These are phyloP conservation scores for Excalfactoria chinensis DNA, from an alignment of 2,113 vertebrate species.

Conservation along the genomic window DNA sequence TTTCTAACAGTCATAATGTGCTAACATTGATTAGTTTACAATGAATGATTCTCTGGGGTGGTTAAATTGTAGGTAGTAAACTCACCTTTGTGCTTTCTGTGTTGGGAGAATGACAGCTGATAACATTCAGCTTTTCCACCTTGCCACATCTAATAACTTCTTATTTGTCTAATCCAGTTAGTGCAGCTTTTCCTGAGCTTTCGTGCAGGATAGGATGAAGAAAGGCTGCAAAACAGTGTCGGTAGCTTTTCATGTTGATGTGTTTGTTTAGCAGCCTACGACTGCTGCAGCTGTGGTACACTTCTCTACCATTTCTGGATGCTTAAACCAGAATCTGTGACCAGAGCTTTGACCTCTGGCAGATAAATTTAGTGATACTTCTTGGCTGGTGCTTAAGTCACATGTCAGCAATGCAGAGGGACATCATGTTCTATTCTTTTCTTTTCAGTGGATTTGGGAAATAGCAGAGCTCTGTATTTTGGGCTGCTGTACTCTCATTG, in stretches of 20 bases:
- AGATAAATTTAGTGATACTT: not conserved
- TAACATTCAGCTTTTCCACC: not conserved
- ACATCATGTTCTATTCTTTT: not conserved
- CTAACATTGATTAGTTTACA: not conserved
- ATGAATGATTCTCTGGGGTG: not conserved
- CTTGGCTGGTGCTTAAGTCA: not conserved
- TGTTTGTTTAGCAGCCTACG: not conserved
- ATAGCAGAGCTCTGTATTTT: not conserved
- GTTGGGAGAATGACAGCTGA: accelerated
- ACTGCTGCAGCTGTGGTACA: not conserved
- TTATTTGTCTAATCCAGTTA: not conserved
- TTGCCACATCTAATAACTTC: not conserved
- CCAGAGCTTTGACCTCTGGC: not conserved
- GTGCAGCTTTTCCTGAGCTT: not conserved
- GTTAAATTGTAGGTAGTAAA: not conserved
- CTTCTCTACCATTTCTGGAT: not conserved
- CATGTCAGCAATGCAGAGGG: not conserved
- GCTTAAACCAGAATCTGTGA: not conserved
- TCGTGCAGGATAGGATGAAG: not conserved
- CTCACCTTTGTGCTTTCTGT: not conserved
- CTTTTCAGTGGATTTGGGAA: not conserved
- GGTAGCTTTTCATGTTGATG: accelerated
- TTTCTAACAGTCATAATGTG: not conserved
- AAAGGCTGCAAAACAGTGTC: not conserved
- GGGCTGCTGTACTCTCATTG: not conserved